These are phyloP conservation scores for Amblyjoppa proteus DNA, from an alignment of 2,888 invertebrate genomes.

Conservation along the genomic window DNA sequence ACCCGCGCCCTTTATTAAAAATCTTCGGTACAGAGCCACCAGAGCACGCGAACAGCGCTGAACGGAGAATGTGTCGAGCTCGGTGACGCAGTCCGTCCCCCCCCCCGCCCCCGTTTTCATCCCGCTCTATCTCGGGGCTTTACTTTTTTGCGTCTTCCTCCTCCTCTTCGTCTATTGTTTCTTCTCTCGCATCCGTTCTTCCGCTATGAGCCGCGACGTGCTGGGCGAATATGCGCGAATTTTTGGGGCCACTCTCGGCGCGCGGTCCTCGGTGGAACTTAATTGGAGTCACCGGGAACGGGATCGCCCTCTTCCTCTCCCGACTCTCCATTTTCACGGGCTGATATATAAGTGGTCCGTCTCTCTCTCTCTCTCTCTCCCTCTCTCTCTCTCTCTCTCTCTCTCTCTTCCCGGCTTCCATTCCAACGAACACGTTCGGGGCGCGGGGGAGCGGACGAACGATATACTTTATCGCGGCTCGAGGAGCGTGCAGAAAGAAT, in stretches of 20 bases:
- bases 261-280: neutral
- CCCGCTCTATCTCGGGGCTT: conserved; percentile 6
- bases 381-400: neutral
- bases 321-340: too few species aligned
- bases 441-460: too few species aligned
- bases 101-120: neutral
- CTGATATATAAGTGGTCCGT: neutral
- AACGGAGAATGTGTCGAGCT: conserved; percentile 1
- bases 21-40: neutral
- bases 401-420: conserved; percentile 1
- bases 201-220: neutral
- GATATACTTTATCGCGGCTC: conserved; percentile 19
- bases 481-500: neutral
- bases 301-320: too few species aligned
- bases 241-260: neutral
- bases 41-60: neutral
- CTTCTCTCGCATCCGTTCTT: conserved; percentile 3
- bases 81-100: conserved; percentile 3
- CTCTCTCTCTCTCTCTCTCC: neutral
- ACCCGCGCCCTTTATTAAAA: conserved; percentile 2
- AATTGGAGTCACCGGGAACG: conserved; percentile 21
- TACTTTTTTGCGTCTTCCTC: neutral
- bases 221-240: neutral
- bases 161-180: neutral
- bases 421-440: neutral